Evolutionary conservation across 1,140 invertebrate species (phyloP).

Genomic region (Nymphalis io): DNA sequence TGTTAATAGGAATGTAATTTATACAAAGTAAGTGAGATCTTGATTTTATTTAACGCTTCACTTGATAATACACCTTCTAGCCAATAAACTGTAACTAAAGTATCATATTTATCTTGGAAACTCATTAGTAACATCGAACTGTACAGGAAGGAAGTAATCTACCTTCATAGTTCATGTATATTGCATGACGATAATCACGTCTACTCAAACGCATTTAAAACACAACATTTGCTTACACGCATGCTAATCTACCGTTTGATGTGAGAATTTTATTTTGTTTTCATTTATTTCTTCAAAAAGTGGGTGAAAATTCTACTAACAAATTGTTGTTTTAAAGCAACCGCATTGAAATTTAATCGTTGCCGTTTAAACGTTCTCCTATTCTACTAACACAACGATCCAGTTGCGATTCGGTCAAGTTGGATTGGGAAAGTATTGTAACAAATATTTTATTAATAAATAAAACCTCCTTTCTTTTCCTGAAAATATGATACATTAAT

Average conservation of each 20-base stretch:
- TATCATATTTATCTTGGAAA: neutral
- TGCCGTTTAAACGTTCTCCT: too few relatives aligned
- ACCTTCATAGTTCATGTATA: constrained; percentile 11
- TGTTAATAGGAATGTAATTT: neutral
- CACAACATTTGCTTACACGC: neutral
- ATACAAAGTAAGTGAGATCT: constrained; percentile 1
- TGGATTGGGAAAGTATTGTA: too few relatives aligned
- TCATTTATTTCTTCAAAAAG: neutral
- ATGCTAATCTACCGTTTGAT: constrained; percentile 21
- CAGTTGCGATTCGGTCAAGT: too few relatives aligned
- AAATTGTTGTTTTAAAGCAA: too few relatives aligned
- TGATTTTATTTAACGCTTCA: constrained; percentile 16
- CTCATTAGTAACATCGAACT: neutral
- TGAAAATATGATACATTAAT: too few relatives aligned
- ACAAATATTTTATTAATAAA: too few relatives aligned
- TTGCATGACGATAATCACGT: constrained; percentile 16
- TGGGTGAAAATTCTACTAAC: too few relatives aligned
- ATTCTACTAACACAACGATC: too few relatives aligned
- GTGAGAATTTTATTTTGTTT: neutral
- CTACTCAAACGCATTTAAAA: constrained; percentile 9
- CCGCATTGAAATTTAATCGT: too few relatives aligned
- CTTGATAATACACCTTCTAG: neutral
- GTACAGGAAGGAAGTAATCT: constrained; percentile 18
- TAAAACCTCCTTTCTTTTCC: too few relatives aligned
- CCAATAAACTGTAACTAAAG: neutral